These are phyloP conservation scores for Enteromius trimaculatus DNA, from an alignment of 2,797 vertebrate genomes.

Conservation along the genomic window DNA sequence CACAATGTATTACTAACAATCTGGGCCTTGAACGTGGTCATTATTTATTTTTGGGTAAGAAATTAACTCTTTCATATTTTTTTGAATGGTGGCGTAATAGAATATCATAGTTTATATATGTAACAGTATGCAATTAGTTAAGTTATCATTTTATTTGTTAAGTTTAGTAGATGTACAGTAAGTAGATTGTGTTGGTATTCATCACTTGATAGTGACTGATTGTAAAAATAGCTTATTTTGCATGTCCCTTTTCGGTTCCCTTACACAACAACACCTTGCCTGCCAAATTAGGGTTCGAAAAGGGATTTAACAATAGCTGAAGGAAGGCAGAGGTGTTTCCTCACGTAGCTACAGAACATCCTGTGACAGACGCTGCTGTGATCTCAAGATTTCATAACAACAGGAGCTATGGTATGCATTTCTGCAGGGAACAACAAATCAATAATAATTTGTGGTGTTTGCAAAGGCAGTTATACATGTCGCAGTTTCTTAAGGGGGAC, in stretches of 20 bases:
- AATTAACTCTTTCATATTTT: not conserved
- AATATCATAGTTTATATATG: not conserved
- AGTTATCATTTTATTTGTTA: not conserved
- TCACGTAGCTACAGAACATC: constrained; percentile 50
- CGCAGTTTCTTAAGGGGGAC: not conserved
- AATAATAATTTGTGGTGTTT: not conserved
- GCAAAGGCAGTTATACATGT: not conserved
- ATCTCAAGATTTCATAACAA: not conserved
- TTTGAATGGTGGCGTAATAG: not conserved
- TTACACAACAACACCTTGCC: constrained; percentile 18
- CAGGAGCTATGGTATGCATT: not conserved
- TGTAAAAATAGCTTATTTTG: constrained; percentile 3
- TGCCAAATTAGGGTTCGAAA: constrained; percentile 6
- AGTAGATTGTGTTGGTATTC: not conserved
- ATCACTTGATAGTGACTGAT: not conserved
- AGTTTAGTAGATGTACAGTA: not conserved
- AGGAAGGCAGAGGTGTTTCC: constrained; percentile 58
- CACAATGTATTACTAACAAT: not conserved
- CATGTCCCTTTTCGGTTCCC: constrained; percentile 1
- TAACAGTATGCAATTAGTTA: not conserved
- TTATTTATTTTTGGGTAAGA: no score
- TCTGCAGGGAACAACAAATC: not conserved
- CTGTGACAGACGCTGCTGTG: constrained; percentile 33
- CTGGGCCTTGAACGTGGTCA: not conserved
- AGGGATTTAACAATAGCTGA: constrained; percentile 36